Evolutionary conservation across 2,888 invertebrate species (phyloP).

Genomic region (Cistogaster globosa): DNA sequence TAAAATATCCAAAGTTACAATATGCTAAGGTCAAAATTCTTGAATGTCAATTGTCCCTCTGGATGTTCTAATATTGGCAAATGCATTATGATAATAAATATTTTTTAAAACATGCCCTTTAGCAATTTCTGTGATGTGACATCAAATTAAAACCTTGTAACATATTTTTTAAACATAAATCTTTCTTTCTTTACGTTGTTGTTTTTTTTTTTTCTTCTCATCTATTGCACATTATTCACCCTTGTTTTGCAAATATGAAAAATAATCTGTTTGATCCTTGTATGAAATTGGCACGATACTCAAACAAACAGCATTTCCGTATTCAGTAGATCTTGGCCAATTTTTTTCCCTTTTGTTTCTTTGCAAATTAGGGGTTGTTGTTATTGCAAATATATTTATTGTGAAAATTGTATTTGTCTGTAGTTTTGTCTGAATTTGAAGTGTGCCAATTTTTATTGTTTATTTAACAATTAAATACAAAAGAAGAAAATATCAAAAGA

Average conservation of each 20-base stretch:
- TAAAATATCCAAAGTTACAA: too few relatives aligned
- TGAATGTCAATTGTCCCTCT: too few relatives aligned
- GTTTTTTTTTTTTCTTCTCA: neutral
- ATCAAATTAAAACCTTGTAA: too few relatives aligned
- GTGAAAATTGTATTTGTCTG: conserved; percentile 8
- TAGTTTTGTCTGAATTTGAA: neutral
- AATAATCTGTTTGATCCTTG: conserved; percentile 10
- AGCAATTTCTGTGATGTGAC: too few relatives aligned
- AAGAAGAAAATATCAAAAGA: conserved; percentile 20
- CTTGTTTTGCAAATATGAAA: conserved; percentile 19
- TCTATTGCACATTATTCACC: neutral
- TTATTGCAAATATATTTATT: conserved; percentile 32
- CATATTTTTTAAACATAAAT: too few relatives aligned
- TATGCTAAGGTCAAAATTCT: too few relatives aligned
- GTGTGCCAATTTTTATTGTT: conserved; percentile 49
- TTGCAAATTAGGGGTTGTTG: conserved; percentile 23
- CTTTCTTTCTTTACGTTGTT: too few relatives aligned
- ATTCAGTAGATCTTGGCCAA: conserved; percentile 1
- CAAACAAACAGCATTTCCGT: neutral
- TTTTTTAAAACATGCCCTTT: too few relatives aligned
- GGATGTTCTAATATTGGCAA: too few relatives aligned
- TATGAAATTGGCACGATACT: conserved; percentile 6
- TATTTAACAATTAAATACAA: conserved; percentile 35
- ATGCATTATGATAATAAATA: too few relatives aligned
- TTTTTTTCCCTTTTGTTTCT: neutral